phyloP scores from a whole-genome alignment of 1,140 invertebrate species.

The Parapsyche elsis region DNA sequence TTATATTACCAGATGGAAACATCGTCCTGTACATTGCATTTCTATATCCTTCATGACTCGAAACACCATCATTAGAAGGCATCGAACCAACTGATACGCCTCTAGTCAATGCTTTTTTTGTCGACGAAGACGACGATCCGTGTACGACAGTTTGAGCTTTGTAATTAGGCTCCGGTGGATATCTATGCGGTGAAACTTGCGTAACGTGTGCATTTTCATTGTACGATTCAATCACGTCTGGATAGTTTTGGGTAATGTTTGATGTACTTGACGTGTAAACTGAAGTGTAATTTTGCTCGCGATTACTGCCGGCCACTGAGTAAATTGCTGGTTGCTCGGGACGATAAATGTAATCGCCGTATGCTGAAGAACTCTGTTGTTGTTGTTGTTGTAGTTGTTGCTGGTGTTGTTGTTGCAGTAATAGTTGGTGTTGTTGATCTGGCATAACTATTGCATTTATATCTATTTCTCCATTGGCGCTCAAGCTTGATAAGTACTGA shows the following conservation, averaged over 20 bases:
- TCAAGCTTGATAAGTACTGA: slow-evolving; percentile 67
- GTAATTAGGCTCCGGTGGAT: slow-evolving; percentile 68
- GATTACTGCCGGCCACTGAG: slow-evolving; percentile 77
- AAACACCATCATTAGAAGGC: slow-evolving; percentile 66
- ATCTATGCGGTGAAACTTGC: slow-evolving; percentile 62
- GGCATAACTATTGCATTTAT: slow-evolving; percentile 57
- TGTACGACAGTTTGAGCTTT: slow-evolving; percentile 67
- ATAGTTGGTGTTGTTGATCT: slow-evolving; percentile 7
- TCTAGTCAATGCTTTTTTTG: slow-evolving; percentile 62
- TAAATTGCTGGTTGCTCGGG: slow-evolving; percentile 78
- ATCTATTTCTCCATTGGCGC: slow-evolving; percentile 63
- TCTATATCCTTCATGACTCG: slow-evolving; percentile 76
- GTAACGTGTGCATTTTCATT: slow-evolving; percentile 67
- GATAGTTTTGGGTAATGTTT: slow-evolving; percentile 72
- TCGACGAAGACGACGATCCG: slow-evolving; percentile 61
- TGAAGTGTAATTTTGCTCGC: slow-evolving; percentile 75
- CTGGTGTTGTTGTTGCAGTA: slow-evolving; percentile 19
- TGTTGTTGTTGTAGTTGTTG: slow-evolving; percentile 27
- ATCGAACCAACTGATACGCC: slow-evolving; percentile 69
- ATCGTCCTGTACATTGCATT: slow-evolving; percentile 72
- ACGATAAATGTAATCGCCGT: slow-evolving; percentile 69
- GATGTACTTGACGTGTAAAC: slow-evolving; percentile 76
- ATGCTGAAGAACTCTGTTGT: slow-evolving; percentile 44
- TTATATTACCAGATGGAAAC: slow-evolving; percentile 79
- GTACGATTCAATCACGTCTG: slow-evolving; percentile 77